Conservation (phyloP, 1,140 invertebrate species). For the Cylas formicarius region DNA sequence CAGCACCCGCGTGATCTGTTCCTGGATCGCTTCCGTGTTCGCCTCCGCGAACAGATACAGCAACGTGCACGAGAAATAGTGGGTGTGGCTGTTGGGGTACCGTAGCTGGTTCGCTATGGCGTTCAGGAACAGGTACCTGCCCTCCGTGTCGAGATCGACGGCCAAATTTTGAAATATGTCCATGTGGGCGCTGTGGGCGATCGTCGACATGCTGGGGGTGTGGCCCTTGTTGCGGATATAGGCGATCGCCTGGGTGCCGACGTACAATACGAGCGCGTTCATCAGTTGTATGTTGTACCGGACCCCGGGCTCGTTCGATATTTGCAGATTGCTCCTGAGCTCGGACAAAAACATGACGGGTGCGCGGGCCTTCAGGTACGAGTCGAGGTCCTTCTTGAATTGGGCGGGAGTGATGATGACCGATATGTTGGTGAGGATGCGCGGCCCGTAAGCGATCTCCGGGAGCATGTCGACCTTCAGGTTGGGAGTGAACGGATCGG, state of each 20-base stretch:
- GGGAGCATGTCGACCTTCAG: conserved; percentile 92
- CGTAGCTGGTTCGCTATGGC: conserved; percentile 97
- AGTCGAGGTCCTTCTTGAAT: conserved; percentile 94
- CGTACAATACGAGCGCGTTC: conserved; percentile 95
- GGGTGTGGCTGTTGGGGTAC: conserved; percentile 98
- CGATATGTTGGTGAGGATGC: conserved; percentile 84
- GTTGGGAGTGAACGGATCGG: conserved; percentile 97
- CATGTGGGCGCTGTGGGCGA: conserved; percentile 96
- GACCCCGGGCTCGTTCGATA: conserved; percentile 77
- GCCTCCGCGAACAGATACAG: conserved; percentile 97
- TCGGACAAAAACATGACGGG: conserved; percentile 95
- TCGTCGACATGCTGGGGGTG: conserved; percentile 91
- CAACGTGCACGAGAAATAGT: conserved; percentile 97
- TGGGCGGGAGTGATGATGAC: conserved; percentile 76
- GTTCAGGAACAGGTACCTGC: conserved; percentile 93
- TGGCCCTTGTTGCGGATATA: conserved; percentile 80
- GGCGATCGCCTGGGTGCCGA: conserved; percentile 92
- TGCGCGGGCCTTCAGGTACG: conserved; percentile 88
- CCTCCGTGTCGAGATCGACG: conserved; percentile 95
- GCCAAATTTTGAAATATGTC: conserved; percentile 99
- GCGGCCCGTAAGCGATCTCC: conserved; percentile 76
- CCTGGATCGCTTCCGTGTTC: conserved; percentile 90
- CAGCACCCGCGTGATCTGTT: conserved; percentile 85
- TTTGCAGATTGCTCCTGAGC: conserved; percentile 81
- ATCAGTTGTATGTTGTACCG: conserved; percentile 94